Conservation (phyloP, 1,140 invertebrate genomes). For the Steinernema feltiae region DNA sequence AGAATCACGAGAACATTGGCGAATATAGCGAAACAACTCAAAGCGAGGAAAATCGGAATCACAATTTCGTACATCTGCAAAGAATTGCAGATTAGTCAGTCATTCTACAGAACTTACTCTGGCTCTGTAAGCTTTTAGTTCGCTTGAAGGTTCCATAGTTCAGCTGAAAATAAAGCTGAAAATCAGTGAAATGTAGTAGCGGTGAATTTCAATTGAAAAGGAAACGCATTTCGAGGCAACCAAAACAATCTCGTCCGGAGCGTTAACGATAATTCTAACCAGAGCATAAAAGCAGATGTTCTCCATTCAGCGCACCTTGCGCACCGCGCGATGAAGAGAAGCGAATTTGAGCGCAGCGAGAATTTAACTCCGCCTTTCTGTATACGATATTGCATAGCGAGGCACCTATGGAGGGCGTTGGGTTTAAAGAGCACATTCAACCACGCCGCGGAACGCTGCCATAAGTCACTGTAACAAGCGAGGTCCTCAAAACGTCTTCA, state of each 20-base stretch:
- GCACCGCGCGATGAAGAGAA: neutral
- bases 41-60: slow-evolving; percentile 41
- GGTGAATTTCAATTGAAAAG: too few relatives aligned
- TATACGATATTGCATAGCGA: neutral
- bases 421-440: too few relatives aligned
- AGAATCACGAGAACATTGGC: slow-evolving; percentile 41
- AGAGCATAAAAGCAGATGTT: neutral
- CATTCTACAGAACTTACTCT: neutral
- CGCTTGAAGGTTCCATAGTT: neutral
- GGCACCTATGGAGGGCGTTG: neutral
- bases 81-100: neutral
- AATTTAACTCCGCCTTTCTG: neutral
- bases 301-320: neutral
- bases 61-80: slow-evolving; percentile 47
- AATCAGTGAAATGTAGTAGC: too few relatives aligned
- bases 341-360: neutral
- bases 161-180: neutral
- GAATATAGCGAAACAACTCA: slow-evolving; percentile 37
- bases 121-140: neutral
- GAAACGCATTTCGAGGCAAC: too few relatives aligned
- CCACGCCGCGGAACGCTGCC: too few relatives aligned
- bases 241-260: too few relatives aligned
- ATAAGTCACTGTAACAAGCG: too few relatives aligned
- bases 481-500: too few relatives aligned
- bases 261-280: too few relatives aligned